Percentiles rank a stretch among this genome's conserved stretches.
These are phyloP conservation scores for Drosophila nr. perissopoda DNA, from an alignment of 2,888 invertebrate species.

Conservation along the genomic window DNA sequence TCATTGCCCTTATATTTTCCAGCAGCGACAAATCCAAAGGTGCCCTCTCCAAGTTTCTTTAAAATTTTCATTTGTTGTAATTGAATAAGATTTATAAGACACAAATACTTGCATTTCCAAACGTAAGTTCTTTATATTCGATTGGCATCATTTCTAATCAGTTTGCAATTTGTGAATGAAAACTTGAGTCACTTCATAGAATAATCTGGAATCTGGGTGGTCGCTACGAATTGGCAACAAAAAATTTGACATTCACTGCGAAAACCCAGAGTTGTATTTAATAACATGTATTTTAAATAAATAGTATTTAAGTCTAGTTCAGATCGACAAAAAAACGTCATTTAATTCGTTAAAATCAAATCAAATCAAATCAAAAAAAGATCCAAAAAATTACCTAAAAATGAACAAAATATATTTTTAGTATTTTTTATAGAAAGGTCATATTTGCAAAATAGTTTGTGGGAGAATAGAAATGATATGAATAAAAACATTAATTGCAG, in stretches of 20 bases:
- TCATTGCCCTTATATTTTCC: not conserved
- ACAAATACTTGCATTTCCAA: not conserved
- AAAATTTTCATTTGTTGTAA: not conserved
- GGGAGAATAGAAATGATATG: not conserved
- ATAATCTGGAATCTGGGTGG: too few relatives aligned
- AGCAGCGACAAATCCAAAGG: not conserved
- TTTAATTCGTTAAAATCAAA: not conserved
- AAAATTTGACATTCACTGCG: too few relatives aligned
- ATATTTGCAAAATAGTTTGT: not conserved
- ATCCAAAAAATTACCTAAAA: not conserved
- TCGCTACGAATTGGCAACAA: too few relatives aligned
- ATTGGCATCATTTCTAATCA: not conserved
- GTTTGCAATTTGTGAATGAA: not conserved
- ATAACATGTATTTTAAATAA: not conserved
- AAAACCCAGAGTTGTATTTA: not conserved
- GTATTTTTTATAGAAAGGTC: not conserved
- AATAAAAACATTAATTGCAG: not conserved
- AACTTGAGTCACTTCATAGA: not conserved
- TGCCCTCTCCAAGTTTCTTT: rapidly evolving
- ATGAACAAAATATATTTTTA: not conserved
- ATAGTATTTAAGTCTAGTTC: not conserved
- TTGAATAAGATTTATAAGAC: not conserved
- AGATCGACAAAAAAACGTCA: not conserved
- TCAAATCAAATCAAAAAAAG: not conserved
- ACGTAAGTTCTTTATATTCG: rapidly evolving